Evolutionary conservation across 2,797 vertebrate species (phyloP).

Genomic region (Xenentodon cancila): DNA sequence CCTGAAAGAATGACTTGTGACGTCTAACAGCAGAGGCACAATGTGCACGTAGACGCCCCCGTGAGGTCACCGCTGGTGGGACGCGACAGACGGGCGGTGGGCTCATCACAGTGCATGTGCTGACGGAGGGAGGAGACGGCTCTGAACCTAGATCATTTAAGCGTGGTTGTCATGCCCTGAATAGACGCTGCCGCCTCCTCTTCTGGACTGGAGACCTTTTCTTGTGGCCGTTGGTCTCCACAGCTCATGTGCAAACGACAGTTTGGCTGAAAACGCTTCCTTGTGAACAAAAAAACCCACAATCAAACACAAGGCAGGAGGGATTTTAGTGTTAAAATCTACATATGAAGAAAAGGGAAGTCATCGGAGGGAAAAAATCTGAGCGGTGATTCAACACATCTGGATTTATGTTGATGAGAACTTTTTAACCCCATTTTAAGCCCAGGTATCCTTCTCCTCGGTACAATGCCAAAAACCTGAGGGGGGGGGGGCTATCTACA

Average conservation of each 20-base stretch:
- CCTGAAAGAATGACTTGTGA: too few species aligned
- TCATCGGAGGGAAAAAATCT: conserved; percentile 1
- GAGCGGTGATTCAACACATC: not conserved
- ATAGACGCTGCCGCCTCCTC: conserved; percentile 21
- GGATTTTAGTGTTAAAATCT: conserved; percentile 11
- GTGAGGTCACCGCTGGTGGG: conserved; percentile 65
- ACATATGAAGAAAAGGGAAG: conserved; percentile 12
- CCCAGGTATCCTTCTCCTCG: too few species aligned
- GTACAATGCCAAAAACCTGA: not conserved
- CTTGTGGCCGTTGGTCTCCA: not conserved
- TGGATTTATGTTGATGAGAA: not conserved
- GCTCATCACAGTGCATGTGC: too few species aligned
- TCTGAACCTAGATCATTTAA: conserved; percentile 74
- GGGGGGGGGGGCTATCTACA: too few species aligned
- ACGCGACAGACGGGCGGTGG: conserved; percentile 56
- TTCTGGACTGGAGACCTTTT: conserved; percentile 32
- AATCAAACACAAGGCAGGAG: conserved; percentile 6
- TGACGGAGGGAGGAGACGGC: conserved; percentile 44
- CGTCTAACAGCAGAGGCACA: conserved; percentile 52
- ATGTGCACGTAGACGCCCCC: conserved; percentile 64
- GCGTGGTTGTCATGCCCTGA: conserved; percentile 66
- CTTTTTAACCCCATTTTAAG: too few species aligned
- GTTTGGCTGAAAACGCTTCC: too few species aligned
- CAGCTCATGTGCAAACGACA: too few species aligned
- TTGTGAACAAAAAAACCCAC: too few species aligned